Evolutionary conservation across 1,140 invertebrate genomes (phyloP).

Genomic region (Stenopsyche tienmushanensis): DNA sequence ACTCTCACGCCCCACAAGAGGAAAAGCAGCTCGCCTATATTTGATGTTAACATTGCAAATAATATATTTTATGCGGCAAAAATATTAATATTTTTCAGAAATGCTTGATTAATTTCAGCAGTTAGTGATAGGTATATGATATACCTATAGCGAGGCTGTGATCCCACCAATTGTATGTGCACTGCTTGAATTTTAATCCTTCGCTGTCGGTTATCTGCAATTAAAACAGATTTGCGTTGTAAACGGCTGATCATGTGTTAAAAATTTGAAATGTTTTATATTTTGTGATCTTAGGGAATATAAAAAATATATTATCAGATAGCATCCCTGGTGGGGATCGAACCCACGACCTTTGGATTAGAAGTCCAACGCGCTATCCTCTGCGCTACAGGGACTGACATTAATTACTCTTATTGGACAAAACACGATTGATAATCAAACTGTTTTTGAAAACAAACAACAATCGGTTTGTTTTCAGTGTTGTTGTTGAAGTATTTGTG

Average conservation of each 20-base stretch:
- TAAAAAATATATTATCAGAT: background rate
- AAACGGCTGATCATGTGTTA: background rate
- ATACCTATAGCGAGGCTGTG: conserved; percentile 83
- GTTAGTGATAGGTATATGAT: too few relatives aligned
- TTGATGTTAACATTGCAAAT: conserved; percentile 7
- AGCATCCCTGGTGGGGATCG: conserved; percentile 64
- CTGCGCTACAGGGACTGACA: conserved; percentile 43
- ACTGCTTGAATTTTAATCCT: conserved; percentile 82
- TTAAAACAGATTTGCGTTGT: too few relatives aligned
- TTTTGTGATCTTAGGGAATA: background rate
- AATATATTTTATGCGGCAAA: background rate
- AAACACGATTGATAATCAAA: too few relatives aligned
- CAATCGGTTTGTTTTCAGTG: too few relatives aligned
- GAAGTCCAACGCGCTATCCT: conserved; percentile 60
- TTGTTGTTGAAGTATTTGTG: too few relatives aligned
- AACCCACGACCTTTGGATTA: conserved; percentile 66
- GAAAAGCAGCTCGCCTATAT: conserved; percentile 82
- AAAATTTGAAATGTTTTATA: background rate
- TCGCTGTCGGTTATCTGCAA: conserved; percentile 68
- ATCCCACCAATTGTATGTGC: conserved; percentile 91
- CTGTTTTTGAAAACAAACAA: too few relatives aligned
- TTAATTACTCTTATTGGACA: background rate
- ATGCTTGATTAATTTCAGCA: background rate
- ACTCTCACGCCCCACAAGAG: conserved; percentile 88
- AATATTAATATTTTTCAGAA: background rate